phyloP scores from a whole-genome alignment of 2,797 vertebrate species.

The Megaceryle alcyon region DNA sequence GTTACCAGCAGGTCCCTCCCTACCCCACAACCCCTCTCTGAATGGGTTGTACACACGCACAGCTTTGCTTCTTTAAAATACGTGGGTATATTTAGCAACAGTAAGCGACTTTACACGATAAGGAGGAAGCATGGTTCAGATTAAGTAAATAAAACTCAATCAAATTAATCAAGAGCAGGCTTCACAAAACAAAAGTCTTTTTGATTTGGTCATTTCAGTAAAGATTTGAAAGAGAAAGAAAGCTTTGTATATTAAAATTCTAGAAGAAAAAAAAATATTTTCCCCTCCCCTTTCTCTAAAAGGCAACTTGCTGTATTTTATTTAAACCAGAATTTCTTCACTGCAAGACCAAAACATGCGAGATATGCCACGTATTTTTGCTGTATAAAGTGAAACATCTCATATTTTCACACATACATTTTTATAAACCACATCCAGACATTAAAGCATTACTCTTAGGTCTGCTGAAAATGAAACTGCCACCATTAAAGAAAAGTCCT shows the following conservation, averaged over 20 bases:
- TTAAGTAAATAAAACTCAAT: constrained; percentile 3
- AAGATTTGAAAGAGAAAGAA: background rate
- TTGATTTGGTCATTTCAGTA: background rate
- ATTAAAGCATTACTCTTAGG: background rate
- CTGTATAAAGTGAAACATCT: background rate
- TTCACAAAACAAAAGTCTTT: background rate
- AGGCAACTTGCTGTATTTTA: background rate
- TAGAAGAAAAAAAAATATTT: background rate
- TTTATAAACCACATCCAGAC: background rate
- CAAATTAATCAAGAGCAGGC: background rate
- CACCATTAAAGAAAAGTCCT: background rate
- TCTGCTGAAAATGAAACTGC: background rate
- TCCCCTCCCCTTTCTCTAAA: background rate
- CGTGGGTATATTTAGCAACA: constrained; percentile 49
- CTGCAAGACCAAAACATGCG: background rate
- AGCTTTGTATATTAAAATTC: background rate
- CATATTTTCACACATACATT: background rate
- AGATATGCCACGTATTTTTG: background rate
- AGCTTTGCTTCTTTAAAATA: constrained; percentile 52
- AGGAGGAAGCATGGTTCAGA: constrained; percentile 5
- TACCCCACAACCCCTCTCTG: background rate
- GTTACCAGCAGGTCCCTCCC: constrained; percentile 77
- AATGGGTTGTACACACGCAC: constrained; percentile 21
- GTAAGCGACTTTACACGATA: background rate
- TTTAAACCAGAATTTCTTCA: background rate